Evolutionary conservation across 2,113 vertebrate species (phyloP).

Genomic region (Ciconia boyciana): DNA sequence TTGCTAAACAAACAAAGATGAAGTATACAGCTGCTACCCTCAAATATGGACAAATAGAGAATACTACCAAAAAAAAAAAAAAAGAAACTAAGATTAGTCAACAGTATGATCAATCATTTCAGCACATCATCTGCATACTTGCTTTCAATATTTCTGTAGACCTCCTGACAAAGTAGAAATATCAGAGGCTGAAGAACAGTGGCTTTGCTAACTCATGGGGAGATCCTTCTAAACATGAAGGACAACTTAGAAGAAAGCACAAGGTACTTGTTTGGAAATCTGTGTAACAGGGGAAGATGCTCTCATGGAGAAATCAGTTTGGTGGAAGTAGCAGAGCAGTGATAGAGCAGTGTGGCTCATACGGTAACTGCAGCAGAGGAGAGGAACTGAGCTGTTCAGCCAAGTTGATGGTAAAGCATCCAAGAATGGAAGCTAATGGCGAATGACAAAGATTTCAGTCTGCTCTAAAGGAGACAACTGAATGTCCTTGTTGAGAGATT

Average conservation of each 20-base stretch:
- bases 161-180: neutral
- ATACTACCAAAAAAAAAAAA: neutral
- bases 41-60: neutral
- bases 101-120: neutral
- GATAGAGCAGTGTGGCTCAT: neutral
- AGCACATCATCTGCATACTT: neutral
- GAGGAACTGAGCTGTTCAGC: neutral
- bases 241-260: neutral
- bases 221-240: neutral
- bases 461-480: neutral
- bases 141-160: neutral
- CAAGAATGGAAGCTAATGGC: neutral
- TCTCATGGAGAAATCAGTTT: neutral
- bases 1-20: neutral
- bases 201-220: neutral
- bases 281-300: neutral
- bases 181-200: neutral
- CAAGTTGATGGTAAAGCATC: neutral
- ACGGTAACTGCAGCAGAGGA: neutral
- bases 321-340: neutral
- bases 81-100: neutral
- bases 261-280: neutral
- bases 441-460: neutral
- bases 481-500: neutral
- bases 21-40: neutral